Conservation (phyloP, 2,888 invertebrate genomes). For the Hirtodrosophila confusa region DNA sequence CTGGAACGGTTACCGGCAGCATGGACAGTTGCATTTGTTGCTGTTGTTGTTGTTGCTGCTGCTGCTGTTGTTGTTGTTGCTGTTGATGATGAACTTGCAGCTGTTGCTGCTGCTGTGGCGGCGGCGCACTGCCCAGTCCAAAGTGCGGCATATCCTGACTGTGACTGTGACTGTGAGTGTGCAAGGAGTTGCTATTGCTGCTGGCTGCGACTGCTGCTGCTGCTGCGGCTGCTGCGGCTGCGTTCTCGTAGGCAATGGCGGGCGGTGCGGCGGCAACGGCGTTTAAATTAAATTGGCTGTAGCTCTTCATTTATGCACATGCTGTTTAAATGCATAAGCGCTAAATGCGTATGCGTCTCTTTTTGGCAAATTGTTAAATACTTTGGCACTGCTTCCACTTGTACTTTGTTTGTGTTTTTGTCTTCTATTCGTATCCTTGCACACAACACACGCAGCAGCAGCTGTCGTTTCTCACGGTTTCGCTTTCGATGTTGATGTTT, state of each 20-base stretch:
- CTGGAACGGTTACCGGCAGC: slow-evolving; percentile 76
- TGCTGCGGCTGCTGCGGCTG: slow-evolving; percentile 53
- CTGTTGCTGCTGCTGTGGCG: slow-evolving; percentile 59
- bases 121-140: slow-evolving; percentile 84
- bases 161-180: slow-evolving; percentile 59
- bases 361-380: slow-evolving; percentile 72
- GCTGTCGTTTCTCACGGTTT: slow-evolving; percentile 80
- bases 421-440: slow-evolving; percentile 52
- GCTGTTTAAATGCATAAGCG: slow-evolving; percentile 47
- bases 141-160: slow-evolving; percentile 83
- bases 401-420: slow-evolving; percentile 40
- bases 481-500: slow-evolving; percentile 62
- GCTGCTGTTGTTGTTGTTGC: slow-evolving; percentile 67
- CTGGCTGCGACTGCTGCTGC: slow-evolving; percentile 30
- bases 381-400: slow-evolving; percentile 66
- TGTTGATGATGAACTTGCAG: slow-evolving; percentile 64
- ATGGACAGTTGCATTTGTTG: slow-evolving; percentile 81
- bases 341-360: slow-evolving; percentile 23
- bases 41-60: slow-evolving; percentile 76
- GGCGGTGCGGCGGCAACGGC: slow-evolving; percentile 65
- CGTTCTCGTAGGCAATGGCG: slow-evolving; percentile 71
- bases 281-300: slow-evolving; percentile 77
- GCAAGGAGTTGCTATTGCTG: slow-evolving; percentile 56
- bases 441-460: slow-evolving; percentile 66
- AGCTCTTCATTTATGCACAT: slow-evolving; percentile 81